A percentile compares a stretch with the other conserved stretches of the same genome.
phyloP scores from a whole-genome alignment of 2,888 invertebrate genomes.

The Erannis defoliaria region DNA sequence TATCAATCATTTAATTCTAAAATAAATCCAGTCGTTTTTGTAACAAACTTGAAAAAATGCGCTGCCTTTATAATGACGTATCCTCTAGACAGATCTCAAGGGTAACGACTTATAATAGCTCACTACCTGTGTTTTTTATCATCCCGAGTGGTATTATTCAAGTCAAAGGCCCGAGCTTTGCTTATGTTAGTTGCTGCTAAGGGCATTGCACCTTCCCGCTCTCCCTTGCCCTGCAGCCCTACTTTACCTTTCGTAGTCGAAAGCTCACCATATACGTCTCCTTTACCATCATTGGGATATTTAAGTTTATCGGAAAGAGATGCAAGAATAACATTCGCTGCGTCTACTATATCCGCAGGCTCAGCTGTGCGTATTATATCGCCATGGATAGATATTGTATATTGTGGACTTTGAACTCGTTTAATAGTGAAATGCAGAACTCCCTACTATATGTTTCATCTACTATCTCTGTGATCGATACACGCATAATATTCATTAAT shows the following conservation, averaged over 20 bases:
- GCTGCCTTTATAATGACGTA: constrained; percentile 48
- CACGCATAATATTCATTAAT: constrained; percentile 52
- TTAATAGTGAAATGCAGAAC: constrained; percentile 75
- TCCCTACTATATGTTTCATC: constrained; percentile 63
- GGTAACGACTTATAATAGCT: constrained; percentile 79
- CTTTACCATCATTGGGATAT: constrained; percentile 65
- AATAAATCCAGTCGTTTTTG: constrained; percentile 3
- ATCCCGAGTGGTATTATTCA: constrained; percentile 66
- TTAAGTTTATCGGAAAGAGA: constrained; percentile 76
- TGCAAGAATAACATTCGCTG: constrained; percentile 69
- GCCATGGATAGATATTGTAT: constrained; percentile 72
- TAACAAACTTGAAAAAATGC: constrained; percentile 34
- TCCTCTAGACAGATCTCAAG: constrained; percentile 80
- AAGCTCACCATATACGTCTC: constrained; percentile 69
- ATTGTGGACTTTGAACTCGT: constrained; percentile 83
- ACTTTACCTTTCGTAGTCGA: constrained; percentile 77
- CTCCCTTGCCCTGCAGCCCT: constrained; percentile 86
- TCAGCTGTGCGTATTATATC: constrained; percentile 77
- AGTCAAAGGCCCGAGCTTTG: constrained; percentile 81
- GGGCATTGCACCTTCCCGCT: constrained; percentile 84
- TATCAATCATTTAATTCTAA: constrained; percentile 3
- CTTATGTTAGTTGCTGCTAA: constrained; percentile 75
- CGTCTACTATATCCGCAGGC: constrained; percentile 72
- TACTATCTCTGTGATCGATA: constrained; percentile 73
- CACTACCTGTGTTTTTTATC: constrained; percentile 82